Evolutionary conservation across 2,113 vertebrate genomes (phyloP).

Genomic region (Hucho hucho): DNA sequence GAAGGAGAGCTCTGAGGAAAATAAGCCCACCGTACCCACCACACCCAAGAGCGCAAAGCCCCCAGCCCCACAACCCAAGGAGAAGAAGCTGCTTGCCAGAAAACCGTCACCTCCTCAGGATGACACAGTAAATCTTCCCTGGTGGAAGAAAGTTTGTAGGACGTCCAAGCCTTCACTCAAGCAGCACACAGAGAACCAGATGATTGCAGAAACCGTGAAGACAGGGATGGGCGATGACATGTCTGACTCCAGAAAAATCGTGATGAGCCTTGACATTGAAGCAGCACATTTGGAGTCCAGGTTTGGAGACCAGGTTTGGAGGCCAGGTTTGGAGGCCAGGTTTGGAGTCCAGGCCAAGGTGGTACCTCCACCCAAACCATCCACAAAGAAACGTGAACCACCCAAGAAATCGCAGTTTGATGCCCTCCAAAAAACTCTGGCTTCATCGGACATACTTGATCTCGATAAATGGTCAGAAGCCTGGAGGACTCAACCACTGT

Average conservation of each 20-base stretch:
- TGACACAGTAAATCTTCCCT: background rate
- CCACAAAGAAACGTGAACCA: background rate
- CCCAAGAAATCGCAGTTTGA: background rate
- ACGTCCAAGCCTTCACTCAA: background rate
- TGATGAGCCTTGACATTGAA: slow-evolving; percentile 1
- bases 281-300: no score
- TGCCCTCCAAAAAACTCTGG: background rate
- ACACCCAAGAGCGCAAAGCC: background rate
- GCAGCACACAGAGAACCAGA: slow-evolving; percentile 1
- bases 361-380: background rate
- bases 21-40: no score
- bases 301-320: background rate
- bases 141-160: slow-evolving; percentile 6
- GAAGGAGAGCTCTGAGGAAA: no score
- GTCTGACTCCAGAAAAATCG: slow-evolving; percentile 2
- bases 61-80: background rate
- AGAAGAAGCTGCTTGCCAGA: no score
- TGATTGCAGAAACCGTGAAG: background rate
- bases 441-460: background rate
- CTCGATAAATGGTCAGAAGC: slow-evolving; percentile 3
- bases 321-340: background rate
- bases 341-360: background rate
- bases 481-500: slow-evolving; percentile 10
- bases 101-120: no score
- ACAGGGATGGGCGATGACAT: background rate